Evolutionary conservation across 2,888 invertebrate species (phyloP), one percentile per base, ranked within the genome.

Genomic region (Dolomedes plantarius): DNA sequence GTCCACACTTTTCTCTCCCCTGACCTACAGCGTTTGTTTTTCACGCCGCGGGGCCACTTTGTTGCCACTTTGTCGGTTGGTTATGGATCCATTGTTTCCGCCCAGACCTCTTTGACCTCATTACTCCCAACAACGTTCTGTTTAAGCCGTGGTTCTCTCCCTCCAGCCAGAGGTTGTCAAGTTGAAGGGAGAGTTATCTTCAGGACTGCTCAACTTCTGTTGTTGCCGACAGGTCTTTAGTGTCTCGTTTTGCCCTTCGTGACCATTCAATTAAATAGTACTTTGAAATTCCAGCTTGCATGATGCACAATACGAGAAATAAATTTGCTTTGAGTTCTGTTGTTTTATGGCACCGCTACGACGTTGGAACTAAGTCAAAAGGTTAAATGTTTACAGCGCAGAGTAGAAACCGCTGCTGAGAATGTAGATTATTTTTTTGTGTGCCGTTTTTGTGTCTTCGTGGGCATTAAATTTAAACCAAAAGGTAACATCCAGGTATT

Each of bases 1-100:
- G 80, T 80, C 80, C 73, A 62, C 73, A 72, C 78, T 79, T 79
- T 72, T 72, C 32, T 67, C 32, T 36, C 23, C 67, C 67, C n/a
- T 32, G 67, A 69, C 69, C 69, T 36, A 69, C 41, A 69, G 36
- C 69, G 16, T 27, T 68, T 68, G n/a, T 68, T 19, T 23, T 62
- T 46, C 23, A 5, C 11, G 29, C 29, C 65, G 29, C 29, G 3
- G 23, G 62, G 69, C 6, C 39, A 69, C 41, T 69, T 69, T 69
- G 41, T 69, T 23, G 7, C 69, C n/a, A 23, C 31, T 68, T 9
- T 41, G 23, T 3, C 16, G 19, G 56, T 3, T 56, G 19, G 23
- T 56, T 56, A 56, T 56, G 56, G 23, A 56, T 23, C 23, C 11
- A 56, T 56, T 56, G 56, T 56, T 56, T 23, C 56, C 56, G 56